Evolutionary conservation across 37 sponge, comb jelly and placozoan species (phyloP).

Genomic region (Bolinopsis microptera): DNA sequence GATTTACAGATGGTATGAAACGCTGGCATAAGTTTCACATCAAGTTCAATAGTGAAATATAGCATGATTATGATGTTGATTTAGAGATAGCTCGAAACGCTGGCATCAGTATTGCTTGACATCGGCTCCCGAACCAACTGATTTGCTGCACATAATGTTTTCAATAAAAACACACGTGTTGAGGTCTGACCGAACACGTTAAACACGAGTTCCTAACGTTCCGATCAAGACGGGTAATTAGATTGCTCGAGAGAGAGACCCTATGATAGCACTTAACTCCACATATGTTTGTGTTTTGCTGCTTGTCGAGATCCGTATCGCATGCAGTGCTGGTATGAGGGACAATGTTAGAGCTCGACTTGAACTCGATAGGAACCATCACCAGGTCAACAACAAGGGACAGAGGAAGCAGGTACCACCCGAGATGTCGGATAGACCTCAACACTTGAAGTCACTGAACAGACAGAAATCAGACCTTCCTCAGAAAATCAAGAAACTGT

Average conservation of each 20-base stretch:
- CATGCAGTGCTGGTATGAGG: not conserved
- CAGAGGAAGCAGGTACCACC: not conserved
- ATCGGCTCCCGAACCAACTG: too few species aligned
- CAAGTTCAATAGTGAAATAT: too few species aligned
- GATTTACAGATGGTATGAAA: too few species aligned
- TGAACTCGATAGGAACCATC: not conserved
- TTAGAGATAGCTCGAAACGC: too few species aligned
- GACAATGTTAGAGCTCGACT: not conserved
- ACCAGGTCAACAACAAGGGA: not conserved
- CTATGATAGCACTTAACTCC: too few species aligned
- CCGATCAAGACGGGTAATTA: not conserved
- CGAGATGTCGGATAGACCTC: not conserved
- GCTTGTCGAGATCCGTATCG: too few species aligned
- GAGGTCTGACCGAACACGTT: not conserved
- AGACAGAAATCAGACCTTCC: not conserved
- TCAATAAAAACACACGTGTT: not conserved
- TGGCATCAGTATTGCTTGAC: too few species aligned
- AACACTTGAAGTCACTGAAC: not conserved
- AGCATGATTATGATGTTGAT: too few species aligned
- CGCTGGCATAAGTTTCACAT: too few species aligned
- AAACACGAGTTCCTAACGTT: not conserved
- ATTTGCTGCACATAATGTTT: not conserved
- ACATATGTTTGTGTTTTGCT: not conserved
- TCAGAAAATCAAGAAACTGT: not conserved
- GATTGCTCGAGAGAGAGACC: not conserved